Evolutionary conservation across 1,140 invertebrate species (phyloP), one percentile per base, ranked within the genome.

Genomic region (Potamilus streckersoni): DNA sequence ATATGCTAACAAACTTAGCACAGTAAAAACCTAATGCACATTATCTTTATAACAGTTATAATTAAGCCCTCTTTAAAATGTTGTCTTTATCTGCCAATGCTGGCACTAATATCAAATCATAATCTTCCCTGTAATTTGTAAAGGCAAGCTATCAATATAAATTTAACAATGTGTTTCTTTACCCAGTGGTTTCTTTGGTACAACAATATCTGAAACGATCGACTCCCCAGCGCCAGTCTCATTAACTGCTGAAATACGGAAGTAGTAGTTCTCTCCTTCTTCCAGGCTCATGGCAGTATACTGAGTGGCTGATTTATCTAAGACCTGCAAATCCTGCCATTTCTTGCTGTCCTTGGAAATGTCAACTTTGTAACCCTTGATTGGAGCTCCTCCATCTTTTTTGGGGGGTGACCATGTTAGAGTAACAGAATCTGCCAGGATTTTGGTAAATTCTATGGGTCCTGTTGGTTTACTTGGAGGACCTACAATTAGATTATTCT

Each of bases 381-480:
- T 95, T 84, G 96, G 96, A 23, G 95, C 93, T 67, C 97, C 97
- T 71, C 98, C 98, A 89, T 99, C 97, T 86, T 93, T 94, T 81
- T 94, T 93, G 8, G 98, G 98, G 85, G 89, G 95, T 93, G 83
- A 93, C 98, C 98, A 99, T 0, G 95, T 96, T 2, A 99, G 86
- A 0, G 96, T 97, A 13, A 98, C 97, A 73, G 95, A 96, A 85
- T 98, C 95, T 81, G 95, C 97, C 0, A 95, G 97, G 64, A 99
- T 94, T 73, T 97, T 94, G 84, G 98, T 96, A 0, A 97, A 93
- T 84, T 96, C 95, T 17, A 98, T 96, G 82, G 95, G 94, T 84
- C 98, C 97, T 12, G 97, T 96, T 77, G 96, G 93, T 94, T 93
- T 6, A 86, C 96, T 95, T 19, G 96, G 96, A 2, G 96, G 95